Percentiles rank a stretch among this genome's conserved stretches.
phyloP scores from a whole-genome alignment of 2,113 vertebrate genomes.

The Crotalus tigris region DNA sequence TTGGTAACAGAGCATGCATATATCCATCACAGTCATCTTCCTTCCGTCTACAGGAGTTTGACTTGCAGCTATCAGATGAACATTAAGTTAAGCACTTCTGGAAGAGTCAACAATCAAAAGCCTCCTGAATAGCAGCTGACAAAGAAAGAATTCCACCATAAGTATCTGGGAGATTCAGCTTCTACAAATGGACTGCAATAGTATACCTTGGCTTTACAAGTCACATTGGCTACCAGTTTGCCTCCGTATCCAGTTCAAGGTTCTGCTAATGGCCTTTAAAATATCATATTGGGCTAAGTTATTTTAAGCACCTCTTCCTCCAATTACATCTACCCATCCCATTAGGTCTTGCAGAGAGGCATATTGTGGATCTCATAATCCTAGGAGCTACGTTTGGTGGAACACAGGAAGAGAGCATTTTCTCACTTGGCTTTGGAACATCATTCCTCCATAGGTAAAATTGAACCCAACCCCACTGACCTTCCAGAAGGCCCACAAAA shows the following conservation, averaged over 20 bases:
- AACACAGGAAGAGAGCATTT: not conserved
- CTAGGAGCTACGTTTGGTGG: not conserved
- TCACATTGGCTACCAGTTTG: not conserved
- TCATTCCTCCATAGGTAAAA: not conserved
- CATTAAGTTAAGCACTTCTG: not conserved
- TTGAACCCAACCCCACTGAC: not conserved
- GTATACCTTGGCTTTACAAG: not conserved
- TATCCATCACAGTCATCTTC: not conserved
- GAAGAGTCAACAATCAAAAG: not conserved
- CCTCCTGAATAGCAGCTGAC: not conserved
- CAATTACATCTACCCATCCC: not conserved
- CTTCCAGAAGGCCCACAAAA: not conserved
- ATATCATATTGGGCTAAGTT: not conserved
- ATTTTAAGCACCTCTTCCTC: not conserved
- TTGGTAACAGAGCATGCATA: not conserved
- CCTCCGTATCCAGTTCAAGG: not conserved
- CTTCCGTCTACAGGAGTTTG: not conserved
- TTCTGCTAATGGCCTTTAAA: not conserved
- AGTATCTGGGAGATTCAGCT: not conserved
- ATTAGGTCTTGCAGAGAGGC: not conserved
- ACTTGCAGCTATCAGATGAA: not conserved
- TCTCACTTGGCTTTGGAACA: not conserved
- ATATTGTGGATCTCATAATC: not conserved
- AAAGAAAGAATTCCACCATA: not conserved
- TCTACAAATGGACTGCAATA: not conserved